Conservation (phyloP, 2,888 invertebrate species). For the Apotomis turbidana region DNA sequence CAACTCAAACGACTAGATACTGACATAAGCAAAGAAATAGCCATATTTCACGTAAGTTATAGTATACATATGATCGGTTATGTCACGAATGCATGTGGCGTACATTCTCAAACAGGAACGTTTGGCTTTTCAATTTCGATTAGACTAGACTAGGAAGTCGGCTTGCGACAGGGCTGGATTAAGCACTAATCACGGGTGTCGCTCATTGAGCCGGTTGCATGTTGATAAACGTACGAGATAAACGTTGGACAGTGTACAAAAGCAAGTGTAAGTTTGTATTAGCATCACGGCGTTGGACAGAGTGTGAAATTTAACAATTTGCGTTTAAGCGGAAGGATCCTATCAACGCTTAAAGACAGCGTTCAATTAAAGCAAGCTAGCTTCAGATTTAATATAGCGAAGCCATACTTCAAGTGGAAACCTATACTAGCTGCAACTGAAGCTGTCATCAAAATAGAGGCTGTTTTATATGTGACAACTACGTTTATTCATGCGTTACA, state of each 20-base stretch:
- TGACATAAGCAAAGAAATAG: neutral
- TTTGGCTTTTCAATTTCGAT: constrained; percentile 37
- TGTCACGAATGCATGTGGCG: constrained; percentile 26
- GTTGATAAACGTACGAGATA: constrained; percentile 27
- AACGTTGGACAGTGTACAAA: constrained; percentile 19
- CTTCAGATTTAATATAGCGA: neutral
- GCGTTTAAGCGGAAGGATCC: neutral
- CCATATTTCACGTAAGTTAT: constrained; percentile 1
- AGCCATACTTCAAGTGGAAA: no score
- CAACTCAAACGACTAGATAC: neutral
- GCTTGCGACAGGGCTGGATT: constrained; percentile 34
- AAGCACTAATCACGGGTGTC: constrained; percentile 12
- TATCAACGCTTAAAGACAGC: neutral
- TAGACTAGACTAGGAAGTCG: constrained; percentile 34
- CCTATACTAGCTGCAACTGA: neutral
- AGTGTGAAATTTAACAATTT: constrained; percentile 1
- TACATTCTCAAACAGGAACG: constrained; percentile 23
- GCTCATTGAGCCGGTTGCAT: constrained; percentile 24
- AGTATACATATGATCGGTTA: constrained; percentile 13
- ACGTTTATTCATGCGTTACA: neutral
- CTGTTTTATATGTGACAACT: neutral
- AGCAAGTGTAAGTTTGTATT: constrained; percentile 15
- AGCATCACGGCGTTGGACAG: constrained; percentile 2
- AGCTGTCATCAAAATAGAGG: neutral
- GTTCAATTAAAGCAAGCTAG: neutral